Evolutionary conservation across 2,113 vertebrate species (phyloP).

Genomic region (Callipepla squamata): DNA sequence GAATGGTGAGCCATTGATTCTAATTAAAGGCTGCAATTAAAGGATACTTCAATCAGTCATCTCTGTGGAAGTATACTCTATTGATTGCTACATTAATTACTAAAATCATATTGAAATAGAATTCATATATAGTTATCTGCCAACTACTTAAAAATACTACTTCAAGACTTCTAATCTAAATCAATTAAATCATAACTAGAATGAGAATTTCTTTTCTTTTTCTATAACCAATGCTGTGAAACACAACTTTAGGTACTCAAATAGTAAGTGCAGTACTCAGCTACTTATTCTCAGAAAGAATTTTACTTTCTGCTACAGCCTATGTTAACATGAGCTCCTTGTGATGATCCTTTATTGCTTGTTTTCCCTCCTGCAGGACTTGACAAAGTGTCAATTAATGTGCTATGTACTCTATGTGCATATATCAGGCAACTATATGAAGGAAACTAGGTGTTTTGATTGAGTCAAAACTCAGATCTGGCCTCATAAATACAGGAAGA

Average conservation of each 20-base stretch:
- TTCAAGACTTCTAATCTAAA: not conserved
- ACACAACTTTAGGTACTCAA: not conserved
- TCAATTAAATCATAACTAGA: not conserved
- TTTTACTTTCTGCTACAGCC: not conserved
- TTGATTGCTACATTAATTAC: slow-evolving; percentile 69
- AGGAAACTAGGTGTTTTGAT: not conserved
- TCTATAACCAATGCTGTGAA: not conserved
- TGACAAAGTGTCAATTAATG: not conserved
- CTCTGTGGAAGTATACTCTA: slow-evolving; percentile 41
- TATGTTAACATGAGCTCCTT: not conserved
- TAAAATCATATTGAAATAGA: slow-evolving; percentile 68
- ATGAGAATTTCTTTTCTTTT: not conserved
- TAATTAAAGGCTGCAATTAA: slow-evolving; percentile 73
- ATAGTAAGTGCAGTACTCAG: not conserved
- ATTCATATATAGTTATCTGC: slow-evolving; percentile 41
- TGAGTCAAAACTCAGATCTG: not conserved
- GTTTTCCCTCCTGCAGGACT: not conserved
- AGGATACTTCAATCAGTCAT: slow-evolving; percentile 67
- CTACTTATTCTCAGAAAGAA: not conserved
- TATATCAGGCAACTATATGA: not conserved
- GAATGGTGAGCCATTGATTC: slow-evolving; percentile 43
- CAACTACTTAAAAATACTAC: slow-evolving; percentile 41
- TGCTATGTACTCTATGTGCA: not conserved
- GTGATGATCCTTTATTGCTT: not conserved
- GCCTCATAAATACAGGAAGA: not conserved